Evolutionary conservation across 2,113 vertebrate genomes (phyloP), one percentile per base, ranked within the genome.

Genomic region (Haemorhous mexicanus): DNA sequence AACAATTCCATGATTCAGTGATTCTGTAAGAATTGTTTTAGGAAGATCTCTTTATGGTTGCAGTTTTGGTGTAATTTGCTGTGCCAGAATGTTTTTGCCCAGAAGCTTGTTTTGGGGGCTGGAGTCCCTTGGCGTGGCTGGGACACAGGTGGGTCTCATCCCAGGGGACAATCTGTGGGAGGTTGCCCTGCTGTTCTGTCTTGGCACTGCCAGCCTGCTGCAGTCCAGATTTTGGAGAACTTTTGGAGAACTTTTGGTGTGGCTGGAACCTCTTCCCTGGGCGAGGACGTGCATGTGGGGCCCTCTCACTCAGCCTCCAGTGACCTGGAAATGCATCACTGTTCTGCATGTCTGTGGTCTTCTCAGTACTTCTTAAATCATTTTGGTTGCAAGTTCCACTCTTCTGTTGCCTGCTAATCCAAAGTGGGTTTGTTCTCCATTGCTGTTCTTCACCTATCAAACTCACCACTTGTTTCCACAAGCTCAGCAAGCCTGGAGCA

Each of bases 281-380:
- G 6, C 21, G 5, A 52, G 8, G 10, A 35, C 0, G 0, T 53
- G 7, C 0, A 0, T 72, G 3, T 39, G 67, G 32, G 11, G 5
- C 58, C 21, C 27, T 67, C 28, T 58, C 27, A 32, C 11, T 10
- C 22, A 35, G 35, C 9, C 35, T 27, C 14, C 63, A 20, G 32
- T 39, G 53, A 63, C 32, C 30, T 63, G 53, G 49, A 76, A 49
- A 13, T 41, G 5, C 19, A 6, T 59, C 30, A 13, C 53, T 52
- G 8, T 63, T 20, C 49, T 78, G 18, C 0, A 0, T 14, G 27
- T 58, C 61, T 81, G 24, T 72, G 32, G 0, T 52, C 46, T 53
- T 67, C 41, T 61, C 19, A 7, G 3, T 0, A 4, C 56, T 30
- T 52, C 53, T 24, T 24, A 24, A 10, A 24, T 41, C 2, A 6